phyloP scores from a whole-genome alignment of 1,140 invertebrate genomes.

The Phymastichus coffea region DNA sequence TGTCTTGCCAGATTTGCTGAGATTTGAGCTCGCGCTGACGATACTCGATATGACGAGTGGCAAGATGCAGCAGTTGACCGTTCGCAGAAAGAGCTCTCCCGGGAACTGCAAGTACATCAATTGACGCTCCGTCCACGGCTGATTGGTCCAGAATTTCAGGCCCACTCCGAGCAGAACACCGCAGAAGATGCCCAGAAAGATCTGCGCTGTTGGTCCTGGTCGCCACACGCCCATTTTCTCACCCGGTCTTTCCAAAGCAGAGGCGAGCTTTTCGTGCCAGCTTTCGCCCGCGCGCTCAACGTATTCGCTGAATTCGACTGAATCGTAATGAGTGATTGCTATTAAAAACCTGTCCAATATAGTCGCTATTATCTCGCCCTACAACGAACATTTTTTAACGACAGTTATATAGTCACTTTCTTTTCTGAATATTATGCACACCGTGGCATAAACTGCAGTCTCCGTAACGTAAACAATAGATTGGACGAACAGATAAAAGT shows the following conservation, averaged over 20 bases:
- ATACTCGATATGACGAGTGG: constrained; percentile 86
- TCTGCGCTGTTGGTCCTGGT: neutral
- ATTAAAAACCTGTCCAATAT: no score
- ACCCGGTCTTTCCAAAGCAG: neutral
- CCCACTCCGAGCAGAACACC: constrained; percentile 76
- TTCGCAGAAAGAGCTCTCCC: constrained; percentile 87
- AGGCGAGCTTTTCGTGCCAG: no score
- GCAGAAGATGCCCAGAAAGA: constrained; percentile 71
- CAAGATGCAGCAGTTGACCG: constrained; percentile 87
- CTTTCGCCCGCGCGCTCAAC: no score
- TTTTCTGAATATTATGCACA: no score
- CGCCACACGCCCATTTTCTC: constrained; percentile 10
- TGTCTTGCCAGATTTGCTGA: constrained; percentile 66
- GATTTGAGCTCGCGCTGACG: constrained; percentile 79
- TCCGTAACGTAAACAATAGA: no score
- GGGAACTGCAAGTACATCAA: constrained; percentile 87
- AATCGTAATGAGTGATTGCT: no score
- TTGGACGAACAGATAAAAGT: no score
- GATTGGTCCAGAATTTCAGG: constrained; percentile 60
- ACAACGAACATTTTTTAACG: no score
- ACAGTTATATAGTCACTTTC: no score
- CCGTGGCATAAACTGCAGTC: no score
- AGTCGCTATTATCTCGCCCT: no score
- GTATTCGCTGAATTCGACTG: no score
- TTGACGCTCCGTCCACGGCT: constrained; percentile 69